A percentile compares a stretch with the other conserved stretches of the same genome.
Conservation (phyloP, 2,888 invertebrate genomes). For the Crocallis elinguaria region DNA sequence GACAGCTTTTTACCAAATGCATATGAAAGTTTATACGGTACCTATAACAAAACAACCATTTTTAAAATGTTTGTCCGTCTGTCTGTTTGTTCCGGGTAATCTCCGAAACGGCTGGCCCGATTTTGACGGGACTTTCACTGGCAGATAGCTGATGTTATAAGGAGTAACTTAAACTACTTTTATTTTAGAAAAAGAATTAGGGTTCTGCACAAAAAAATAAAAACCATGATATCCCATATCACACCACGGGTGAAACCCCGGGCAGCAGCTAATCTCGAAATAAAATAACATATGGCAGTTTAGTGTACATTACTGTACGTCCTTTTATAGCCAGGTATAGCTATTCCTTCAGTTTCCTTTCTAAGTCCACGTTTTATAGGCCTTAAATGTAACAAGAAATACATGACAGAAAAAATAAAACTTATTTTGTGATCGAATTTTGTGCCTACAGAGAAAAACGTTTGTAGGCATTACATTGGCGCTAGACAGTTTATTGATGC, state of each 20-base stretch:
- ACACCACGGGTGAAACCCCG: no score
- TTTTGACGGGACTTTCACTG: no score
- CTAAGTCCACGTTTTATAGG: conserved; percentile 1
- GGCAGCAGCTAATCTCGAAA: background rate
- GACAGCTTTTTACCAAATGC: no score
- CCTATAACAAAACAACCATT: no score
- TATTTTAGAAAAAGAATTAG: no score
- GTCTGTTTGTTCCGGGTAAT: no score
- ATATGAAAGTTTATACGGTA: no score
- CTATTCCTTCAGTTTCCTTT: conserved; percentile 1
- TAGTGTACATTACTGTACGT: background rate
- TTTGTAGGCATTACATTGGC: conserved; percentile 37
- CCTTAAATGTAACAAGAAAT: conserved; percentile 25
- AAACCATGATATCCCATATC: background rate
- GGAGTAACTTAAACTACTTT: no score
- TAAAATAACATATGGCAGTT: conserved; percentile 3
- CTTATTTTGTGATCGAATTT: conserved; percentile 33
- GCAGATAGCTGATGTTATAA: no score
- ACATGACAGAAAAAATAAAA: conserved; percentile 34
- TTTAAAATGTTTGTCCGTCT: no score
- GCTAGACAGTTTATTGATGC: conserved; percentile 41
- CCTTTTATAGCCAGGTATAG: background rate
- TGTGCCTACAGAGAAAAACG: conserved; percentile 33
- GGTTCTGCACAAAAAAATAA: no score
- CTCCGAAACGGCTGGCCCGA: no score